Conservation (phyloP, 2,797 vertebrate genomes). For the Monodelphis domestica region DNA sequence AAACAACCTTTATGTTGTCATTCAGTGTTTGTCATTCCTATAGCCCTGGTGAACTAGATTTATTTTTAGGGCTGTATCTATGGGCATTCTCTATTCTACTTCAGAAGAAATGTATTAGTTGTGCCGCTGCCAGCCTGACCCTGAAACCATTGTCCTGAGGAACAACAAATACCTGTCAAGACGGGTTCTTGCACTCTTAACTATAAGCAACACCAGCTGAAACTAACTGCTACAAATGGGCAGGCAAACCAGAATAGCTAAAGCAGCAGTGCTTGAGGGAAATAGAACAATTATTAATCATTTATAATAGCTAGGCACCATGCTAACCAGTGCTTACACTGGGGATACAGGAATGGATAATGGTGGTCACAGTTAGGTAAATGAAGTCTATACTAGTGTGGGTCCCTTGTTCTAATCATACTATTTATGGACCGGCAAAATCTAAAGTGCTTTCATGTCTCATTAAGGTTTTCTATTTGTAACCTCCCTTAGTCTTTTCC, state of each 20-base stretch:
- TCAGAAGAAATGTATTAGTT: not conserved
- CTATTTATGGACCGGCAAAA: not conserved
- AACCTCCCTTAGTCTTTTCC: not conserved
- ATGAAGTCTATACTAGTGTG: not conserved
- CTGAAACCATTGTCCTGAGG: not conserved
- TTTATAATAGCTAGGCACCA: not conserved
- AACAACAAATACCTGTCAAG: not conserved
- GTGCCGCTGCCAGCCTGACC: not conserved
- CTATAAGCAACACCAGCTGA: not conserved
- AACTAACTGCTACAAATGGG: not conserved
- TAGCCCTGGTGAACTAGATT: not conserved
- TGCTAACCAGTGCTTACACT: not conserved
- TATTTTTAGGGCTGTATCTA: not conserved
- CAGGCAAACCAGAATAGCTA: not conserved
- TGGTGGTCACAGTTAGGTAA: not conserved
- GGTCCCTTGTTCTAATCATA: not conserved
- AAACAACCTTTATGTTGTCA: not conserved
- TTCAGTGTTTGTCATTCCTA: not conserved
- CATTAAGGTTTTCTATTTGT: not conserved
- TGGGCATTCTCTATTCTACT: not conserved
- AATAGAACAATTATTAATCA: not conserved
- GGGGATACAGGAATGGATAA: not conserved
- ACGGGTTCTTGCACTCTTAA: not conserved
- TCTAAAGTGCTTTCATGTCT: not conserved
- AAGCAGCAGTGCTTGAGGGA: not conserved